phyloP scores from a whole-genome alignment of 1,140 invertebrate genomes.

The Trichomalopsis sarcophagae region DNA sequence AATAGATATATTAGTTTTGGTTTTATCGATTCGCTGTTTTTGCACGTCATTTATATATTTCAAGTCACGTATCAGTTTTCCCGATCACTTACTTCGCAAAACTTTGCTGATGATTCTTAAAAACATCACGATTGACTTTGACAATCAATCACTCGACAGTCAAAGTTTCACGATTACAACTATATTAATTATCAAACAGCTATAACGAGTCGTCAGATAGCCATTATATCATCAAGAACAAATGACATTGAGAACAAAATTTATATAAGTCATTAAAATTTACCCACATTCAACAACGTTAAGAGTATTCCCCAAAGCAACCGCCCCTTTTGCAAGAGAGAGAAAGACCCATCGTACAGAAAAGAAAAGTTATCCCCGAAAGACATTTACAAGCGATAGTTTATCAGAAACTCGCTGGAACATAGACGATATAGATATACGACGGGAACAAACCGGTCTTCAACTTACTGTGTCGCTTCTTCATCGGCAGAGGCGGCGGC shows the following conservation, averaged over 20 bases:
- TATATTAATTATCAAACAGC: background rate
- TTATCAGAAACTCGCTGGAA: background rate
- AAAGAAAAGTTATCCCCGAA: background rate
- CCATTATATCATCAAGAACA: background rate
- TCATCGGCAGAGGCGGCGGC: slow-evolving; percentile 92
- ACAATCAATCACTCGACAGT: slow-evolving; percentile 9
- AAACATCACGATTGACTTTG: background rate
- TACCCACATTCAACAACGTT: background rate
- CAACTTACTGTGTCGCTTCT: slow-evolving; percentile 94
- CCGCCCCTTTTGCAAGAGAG: background rate
- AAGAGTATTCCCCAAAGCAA: slow-evolving; percentile 3
- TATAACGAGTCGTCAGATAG: background rate
- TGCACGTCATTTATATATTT: background rate
- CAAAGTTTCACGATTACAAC: background rate
- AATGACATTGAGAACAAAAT: background rate
- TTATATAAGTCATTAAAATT: background rate
- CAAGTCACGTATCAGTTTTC: background rate
- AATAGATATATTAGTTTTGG: slow-evolving; percentile 15
- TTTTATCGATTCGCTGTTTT: slow-evolving; percentile 12
- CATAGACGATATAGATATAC: slow-evolving; percentile 35
- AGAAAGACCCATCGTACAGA: background rate
- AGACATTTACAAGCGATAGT: slow-evolving; percentile 27
- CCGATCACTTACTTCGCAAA: background rate
- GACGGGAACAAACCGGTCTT: background rate
- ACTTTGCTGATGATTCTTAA: background rate